Base-by-base conservation (phyloP, 2,888 invertebrate species). In the Bugula neritina region DNA sequence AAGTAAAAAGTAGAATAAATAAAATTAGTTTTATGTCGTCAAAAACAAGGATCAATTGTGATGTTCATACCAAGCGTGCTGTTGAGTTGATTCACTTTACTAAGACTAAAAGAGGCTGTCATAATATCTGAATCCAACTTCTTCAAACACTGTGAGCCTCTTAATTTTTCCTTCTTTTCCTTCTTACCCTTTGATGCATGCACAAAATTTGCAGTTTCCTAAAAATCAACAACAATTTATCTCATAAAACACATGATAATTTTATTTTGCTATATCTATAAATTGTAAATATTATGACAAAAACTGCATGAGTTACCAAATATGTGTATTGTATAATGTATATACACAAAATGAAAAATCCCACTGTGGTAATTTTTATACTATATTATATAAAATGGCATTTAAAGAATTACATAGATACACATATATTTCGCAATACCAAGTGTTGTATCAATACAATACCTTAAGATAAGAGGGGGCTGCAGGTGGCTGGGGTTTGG, bases 401-500 rank as follows among this genome's bases (percentile, higher is more conserved):
- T n/a, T n/a, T n/a, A n/a, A n/a, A n/a, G n/a, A n/a, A n/a, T n/a
- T n/a, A n/a, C n/a, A n/a, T n/a, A n/a, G n/a, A n/a, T n/a, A n/a
- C n/a, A n/a, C n/a, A n/a, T n/a, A n/a, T n/a, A n/a, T n/a, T n/a
- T n/a, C n/a, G n/a, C n/a, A n/a, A n/a, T n/a, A n/a, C n/a, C n/a
- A n/a, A n/a, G n/a, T n/a, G n/a, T n/a, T n/a, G n/a, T n/a, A n/a
- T n/a, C 43, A 43, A 17, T 43, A 43, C 17, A 43, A 10, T 3
- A 43, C 54, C 52, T 54, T 10, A 2, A 70, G 25, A 25, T 70
- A 70, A 3, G 43, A n/a, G 70, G 70, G 70, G 3, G 25, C 70
- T n/a, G 70, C 52, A 5, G 70, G 52, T 3, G 70, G 52, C 27
- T 77, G 74, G 2, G 83, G 84, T 34, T 81, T 79, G 13, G 80